These are phyloP conservation scores for Brachypalpus laphriformis DNA, from an alignment of 2,888 invertebrate genomes.

Conservation along the genomic window DNA sequence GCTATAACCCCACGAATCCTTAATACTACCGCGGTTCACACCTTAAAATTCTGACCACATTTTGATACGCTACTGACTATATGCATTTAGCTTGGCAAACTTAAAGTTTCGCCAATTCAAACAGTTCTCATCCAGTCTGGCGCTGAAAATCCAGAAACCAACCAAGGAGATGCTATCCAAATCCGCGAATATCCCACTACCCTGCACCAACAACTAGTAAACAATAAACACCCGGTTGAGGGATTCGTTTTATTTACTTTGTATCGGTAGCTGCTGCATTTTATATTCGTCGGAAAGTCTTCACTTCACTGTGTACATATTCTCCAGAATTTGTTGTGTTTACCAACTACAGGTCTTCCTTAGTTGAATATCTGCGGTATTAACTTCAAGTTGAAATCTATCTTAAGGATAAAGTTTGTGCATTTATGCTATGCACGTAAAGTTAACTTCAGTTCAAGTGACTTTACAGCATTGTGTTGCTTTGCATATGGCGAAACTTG, in stretches of 20 bases:
- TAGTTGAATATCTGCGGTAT: conserved; percentile 49
- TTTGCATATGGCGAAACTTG: conserved; percentile 69
- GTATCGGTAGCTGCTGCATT: conserved; percentile 30
- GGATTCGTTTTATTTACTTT: conserved; percentile 57
- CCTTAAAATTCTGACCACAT: background rate
- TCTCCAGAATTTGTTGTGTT: conserved; percentile 1
- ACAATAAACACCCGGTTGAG: conserved; percentile 58
- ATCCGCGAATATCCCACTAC: background rate
- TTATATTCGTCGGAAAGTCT: conserved; percentile 33
- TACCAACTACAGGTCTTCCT: conserved; percentile 38
- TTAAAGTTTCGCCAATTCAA: background rate
- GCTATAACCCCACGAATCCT: no score
- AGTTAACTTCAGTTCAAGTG: conserved; percentile 70
- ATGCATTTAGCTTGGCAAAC: background rate
- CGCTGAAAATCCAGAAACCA: background rate
- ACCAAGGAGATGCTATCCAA: background rate
- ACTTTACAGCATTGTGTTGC: conserved; percentile 62
- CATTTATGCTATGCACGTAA: conserved; percentile 67
- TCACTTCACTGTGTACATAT: background rate
- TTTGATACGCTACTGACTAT: background rate
- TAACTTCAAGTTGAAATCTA: conserved; percentile 57
- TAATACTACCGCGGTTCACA: no score
- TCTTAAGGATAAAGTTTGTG: conserved; percentile 68
- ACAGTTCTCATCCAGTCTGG: background rate
- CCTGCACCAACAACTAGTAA: background rate